Evolutionary conservation across 2,888 invertebrate genomes (phyloP).

Genomic region (Clitarchus hookeri): DNA sequence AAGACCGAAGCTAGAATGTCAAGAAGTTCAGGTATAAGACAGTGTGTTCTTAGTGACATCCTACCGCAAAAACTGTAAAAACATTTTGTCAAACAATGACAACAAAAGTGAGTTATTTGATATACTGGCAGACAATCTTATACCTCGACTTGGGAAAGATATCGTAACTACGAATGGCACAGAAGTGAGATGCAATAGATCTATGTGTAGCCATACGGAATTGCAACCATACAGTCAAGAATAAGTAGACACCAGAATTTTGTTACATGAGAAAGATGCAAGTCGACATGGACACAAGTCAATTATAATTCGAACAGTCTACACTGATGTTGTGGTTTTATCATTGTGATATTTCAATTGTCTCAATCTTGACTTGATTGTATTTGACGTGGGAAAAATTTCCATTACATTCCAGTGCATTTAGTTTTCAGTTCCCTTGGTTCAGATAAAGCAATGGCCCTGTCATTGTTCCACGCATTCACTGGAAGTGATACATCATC

Average conservation of each 20-base stretch:
- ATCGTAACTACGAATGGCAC: not conserved
- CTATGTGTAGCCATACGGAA: not conserved
- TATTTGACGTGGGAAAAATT: not conserved
- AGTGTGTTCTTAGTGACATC: not conserved
- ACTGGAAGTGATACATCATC: not conserved
- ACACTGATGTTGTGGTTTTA: not conserved
- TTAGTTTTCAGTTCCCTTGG: not conserved
- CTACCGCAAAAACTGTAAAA: not conserved
- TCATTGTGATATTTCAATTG: not conserved
- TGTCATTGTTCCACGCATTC: not conserved
- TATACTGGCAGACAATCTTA: not conserved
- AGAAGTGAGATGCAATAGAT: not conserved
- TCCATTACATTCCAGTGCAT: not conserved
- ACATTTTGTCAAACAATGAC: not conserved
- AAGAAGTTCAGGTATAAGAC: not conserved
- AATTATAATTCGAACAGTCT: not conserved
- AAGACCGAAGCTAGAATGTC: not conserved
- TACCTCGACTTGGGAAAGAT: not conserved
- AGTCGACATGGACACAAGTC: not conserved
- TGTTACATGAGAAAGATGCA: not conserved
- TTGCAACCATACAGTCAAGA: conserved; percentile 12
- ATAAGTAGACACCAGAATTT: conserved; percentile 2
- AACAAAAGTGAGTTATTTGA: not conserved
- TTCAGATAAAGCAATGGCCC: not conserved
- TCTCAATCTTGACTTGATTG: not conserved